Conservation (phyloP, 2,113 vertebrate species). For the Australoheros scitulus region DNA sequence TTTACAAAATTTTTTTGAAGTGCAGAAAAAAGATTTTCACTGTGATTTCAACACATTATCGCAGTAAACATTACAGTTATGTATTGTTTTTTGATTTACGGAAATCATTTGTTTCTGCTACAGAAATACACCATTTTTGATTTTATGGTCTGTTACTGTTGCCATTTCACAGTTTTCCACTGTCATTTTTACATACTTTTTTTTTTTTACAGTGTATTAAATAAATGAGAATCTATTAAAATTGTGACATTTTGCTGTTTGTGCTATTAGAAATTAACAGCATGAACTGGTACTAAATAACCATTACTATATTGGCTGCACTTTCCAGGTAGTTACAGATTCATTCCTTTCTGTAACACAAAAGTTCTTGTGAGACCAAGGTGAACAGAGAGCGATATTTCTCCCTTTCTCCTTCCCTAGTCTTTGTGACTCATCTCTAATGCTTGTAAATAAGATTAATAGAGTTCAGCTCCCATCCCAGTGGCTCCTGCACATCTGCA, state of each 20-base stretch:
- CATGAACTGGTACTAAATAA: background rate
- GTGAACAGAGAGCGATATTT: conserved; percentile 20
- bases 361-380: background rate
- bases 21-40: too few species aligned
- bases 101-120: too few species aligned
- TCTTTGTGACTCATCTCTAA: conserved; percentile 46
- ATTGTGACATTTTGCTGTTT: background rate
- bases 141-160: too few species aligned
- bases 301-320: background rate
- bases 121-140: too few species aligned
- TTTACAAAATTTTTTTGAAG: too few species aligned
- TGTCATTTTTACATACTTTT: too few species aligned
- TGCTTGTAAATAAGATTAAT: conserved; percentile 57
- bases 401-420: background rate
- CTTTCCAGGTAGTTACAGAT: background rate
- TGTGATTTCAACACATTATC: too few species aligned
- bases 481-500: conserved; percentile 36
- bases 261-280: background rate
- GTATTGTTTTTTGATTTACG: too few species aligned
- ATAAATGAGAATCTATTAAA: background rate
- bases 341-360: background rate
- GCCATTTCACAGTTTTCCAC: too few species aligned
- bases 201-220: too few species aligned
- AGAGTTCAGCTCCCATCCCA: conserved; percentile 42
- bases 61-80: too few species aligned